A percentile compares a stretch with the other conserved stretches of the same genome.
Conservation (phyloP, 2,888 invertebrate species). For the Hirtodrosophila cameraria region DNA sequence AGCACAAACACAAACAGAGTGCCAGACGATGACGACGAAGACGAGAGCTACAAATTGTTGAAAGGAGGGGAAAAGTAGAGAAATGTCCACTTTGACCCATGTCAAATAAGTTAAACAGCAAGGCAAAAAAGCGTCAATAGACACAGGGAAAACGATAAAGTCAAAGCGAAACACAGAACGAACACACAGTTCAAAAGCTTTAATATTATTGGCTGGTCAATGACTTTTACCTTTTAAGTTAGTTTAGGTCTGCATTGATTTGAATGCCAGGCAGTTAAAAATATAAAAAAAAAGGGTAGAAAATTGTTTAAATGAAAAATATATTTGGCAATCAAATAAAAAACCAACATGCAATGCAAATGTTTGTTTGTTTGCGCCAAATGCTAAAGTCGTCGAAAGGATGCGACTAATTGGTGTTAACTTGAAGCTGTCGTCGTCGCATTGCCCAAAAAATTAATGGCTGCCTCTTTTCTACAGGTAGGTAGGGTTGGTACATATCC, state of each 20-base stretch:
- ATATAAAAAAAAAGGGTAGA: not conserved
- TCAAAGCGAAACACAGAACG: conserved; percentile 30
- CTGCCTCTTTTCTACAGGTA: conserved; percentile 23
- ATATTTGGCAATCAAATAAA: conserved; percentile 44
- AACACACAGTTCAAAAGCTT: conserved; percentile 23
- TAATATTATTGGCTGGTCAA: conserved; percentile 59
- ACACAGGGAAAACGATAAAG: conserved; percentile 43
- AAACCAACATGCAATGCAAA: conserved; percentile 39
- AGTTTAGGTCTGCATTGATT: conserved; percentile 19
- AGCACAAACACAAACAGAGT: conserved; percentile 7
- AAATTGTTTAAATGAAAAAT: conserved; percentile 7
- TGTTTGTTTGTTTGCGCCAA: conserved; percentile 46
- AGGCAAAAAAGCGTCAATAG: conserved; percentile 50
- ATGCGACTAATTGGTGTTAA: conserved; percentile 76
- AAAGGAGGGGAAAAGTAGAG: not conserved
- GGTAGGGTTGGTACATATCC: conserved; percentile 21
- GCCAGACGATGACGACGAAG: conserved; percentile 15
- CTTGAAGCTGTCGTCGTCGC: conserved; percentile 55
- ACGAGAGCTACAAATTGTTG: not conserved
- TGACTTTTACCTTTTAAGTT: conserved; percentile 57
- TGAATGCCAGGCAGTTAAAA: conserved; percentile 2
- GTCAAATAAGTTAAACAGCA: conserved; percentile 68
- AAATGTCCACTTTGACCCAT: conserved; percentile 58
- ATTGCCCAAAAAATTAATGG: conserved; percentile 47
- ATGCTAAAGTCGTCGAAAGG: conserved; percentile 32